A percentile compares a stretch with the other conserved stretches of the same genome.
phyloP scores from a whole-genome alignment of 2,113 vertebrate species.

The Petrocephalus zakoni region DNA sequence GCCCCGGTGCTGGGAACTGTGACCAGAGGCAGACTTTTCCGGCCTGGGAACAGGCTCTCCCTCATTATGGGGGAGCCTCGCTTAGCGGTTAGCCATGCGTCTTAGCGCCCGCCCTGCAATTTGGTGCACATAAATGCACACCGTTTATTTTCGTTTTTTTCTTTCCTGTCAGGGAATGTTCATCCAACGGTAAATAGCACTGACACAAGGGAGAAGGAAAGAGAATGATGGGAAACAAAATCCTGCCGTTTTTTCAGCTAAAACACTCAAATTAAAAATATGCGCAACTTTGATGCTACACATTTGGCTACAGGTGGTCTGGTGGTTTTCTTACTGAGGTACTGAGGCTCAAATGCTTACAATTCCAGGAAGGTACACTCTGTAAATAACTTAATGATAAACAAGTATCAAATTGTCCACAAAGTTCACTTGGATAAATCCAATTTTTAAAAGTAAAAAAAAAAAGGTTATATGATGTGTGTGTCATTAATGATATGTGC shows the following conservation, averaged over 20 bases:
- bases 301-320: not conserved
- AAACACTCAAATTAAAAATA: slow-evolving; percentile 16
- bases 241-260: not conserved
- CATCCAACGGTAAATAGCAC: slow-evolving; percentile 29
- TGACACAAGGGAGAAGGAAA: not conserved
- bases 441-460: too few relatives aligned
- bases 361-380: not conserved
- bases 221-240: slow-evolving; percentile 11
- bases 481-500: not conserved
- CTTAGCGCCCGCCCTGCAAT: slow-evolving; percentile 46
- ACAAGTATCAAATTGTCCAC: not conserved
- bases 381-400: not conserved
- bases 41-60: slow-evolving; percentile 29
- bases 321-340: not conserved
- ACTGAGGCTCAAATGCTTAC: not conserved
- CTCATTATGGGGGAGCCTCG: slow-evolving; percentile 33
- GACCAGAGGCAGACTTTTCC: slow-evolving; percentile 33
- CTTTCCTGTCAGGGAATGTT: slow-evolving; percentile 35
- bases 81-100: slow-evolving; percentile 27
- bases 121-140: slow-evolving; percentile 39
- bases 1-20: slow-evolving; percentile 43
- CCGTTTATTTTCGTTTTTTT: slow-evolving; percentile 40
- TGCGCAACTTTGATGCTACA: slow-evolving; percentile 13
- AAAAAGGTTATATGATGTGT: not conserved
- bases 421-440: not conserved